A percentile compares a stretch with the other conserved stretches of the same genome.
Conservation (phyloP, 2,797 vertebrate genomes). For the Notolepis coatsorum region DNA sequence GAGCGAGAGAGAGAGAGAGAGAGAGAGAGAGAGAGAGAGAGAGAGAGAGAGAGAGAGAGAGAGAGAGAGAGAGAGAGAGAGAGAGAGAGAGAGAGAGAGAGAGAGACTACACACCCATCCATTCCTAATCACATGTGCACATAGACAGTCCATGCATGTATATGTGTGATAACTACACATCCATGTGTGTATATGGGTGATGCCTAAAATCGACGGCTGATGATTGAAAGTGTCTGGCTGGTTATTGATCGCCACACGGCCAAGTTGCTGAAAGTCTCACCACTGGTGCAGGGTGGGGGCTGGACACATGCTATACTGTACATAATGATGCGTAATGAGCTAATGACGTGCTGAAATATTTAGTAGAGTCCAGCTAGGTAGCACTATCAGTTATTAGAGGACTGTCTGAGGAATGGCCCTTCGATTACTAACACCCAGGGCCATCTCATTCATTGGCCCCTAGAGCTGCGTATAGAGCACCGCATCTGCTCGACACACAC, state of each 20-base stretch:
- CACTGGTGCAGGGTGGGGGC: conserved; percentile 73
- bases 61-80: no score
- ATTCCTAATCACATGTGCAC: conserved; percentile 4
- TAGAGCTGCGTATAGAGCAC: conserved; percentile 17
- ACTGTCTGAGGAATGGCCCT: conserved; percentile 70
- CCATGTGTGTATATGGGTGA: neutral
- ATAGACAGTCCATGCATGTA: neutral
- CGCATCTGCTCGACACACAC: conserved; percentile 1
- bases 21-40: no score
- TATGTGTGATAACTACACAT: neutral
- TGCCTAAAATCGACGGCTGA: no score
- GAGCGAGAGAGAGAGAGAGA: no score
- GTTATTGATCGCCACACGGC: conserved; percentile 75
- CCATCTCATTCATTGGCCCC: conserved; percentile 53
- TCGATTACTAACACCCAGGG: conserved; percentile 76
- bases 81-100: neutral
- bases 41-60: no score
- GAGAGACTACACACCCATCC: neutral
- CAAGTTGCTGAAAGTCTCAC: conserved; percentile 81
- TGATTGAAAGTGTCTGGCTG: conserved; percentile 76
- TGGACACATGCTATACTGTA: conserved; percentile 72
- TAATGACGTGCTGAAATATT: conserved; percentile 87
- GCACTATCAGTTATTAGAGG: conserved; percentile 72
- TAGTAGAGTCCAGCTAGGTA: conserved; percentile 77
- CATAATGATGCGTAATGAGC: conserved; percentile 84